Evolutionary conservation across 2,113 vertebrate species (phyloP).

Genomic region (Eurystomus gularis): DNA sequence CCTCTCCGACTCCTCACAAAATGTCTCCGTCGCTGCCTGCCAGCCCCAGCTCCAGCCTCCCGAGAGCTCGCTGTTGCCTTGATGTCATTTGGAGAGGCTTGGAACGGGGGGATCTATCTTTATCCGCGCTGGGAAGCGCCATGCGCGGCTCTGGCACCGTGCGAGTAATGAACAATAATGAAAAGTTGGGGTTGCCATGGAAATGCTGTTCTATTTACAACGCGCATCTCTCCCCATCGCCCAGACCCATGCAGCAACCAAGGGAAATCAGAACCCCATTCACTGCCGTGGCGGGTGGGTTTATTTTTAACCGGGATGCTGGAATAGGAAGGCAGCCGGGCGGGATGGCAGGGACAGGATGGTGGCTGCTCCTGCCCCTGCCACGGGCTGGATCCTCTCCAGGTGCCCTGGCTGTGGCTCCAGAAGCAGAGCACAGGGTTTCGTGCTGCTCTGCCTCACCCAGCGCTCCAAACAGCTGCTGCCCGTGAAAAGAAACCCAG

Average conservation of each 20-base stretch:
- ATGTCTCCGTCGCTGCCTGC: neutral
- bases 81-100: neutral
- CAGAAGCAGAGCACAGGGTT: neutral
- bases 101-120: neutral
- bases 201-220: slow-evolving; percentile 37
- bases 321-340: neutral
- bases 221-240: neutral
- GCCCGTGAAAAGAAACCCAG: neutral
- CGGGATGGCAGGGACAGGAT: neutral
- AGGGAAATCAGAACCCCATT: neutral
- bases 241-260: neutral
- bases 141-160: neutral
- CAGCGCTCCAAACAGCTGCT: neutral
- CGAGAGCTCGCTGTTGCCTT: neutral
- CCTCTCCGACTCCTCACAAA: neutral
- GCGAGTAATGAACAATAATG: slow-evolving; percentile 35
- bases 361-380: neutral
- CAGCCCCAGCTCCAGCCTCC: neutral
- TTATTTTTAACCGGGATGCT: neutral
- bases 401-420: neutral
- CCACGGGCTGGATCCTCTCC: neutral
- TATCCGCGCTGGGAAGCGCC: neutral
- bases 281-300: neutral
- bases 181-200: slow-evolving; percentile 54
- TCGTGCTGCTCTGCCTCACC: neutral